Percentiles rank a stretch among this genome's conserved stretches.
phyloP scores from a whole-genome alignment of 2,888 invertebrate genomes.

The Drosophila tripunctata region DNA sequence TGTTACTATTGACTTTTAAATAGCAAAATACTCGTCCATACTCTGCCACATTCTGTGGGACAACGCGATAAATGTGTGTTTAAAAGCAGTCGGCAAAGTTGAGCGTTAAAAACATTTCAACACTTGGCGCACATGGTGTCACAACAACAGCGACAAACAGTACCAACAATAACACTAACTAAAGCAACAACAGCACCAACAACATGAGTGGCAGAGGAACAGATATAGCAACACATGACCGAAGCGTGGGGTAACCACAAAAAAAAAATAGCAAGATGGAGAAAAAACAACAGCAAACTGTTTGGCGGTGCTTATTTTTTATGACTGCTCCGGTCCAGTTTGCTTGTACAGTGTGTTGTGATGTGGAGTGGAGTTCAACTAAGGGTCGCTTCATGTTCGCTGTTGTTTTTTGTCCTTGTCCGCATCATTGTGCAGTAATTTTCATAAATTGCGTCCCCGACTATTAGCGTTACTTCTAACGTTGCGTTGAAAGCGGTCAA shows the following conservation, averaged over 20 bases:
- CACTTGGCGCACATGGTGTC: conserved; percentile 79
- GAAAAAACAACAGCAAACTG: conserved; percentile 46
- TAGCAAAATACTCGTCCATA: not conserved
- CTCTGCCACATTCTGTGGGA: conserved; percentile 19
- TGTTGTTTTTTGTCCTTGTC: conserved; percentile 52
- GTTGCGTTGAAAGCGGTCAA: conserved; percentile 62
- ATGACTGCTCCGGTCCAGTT: conserved; percentile 46
- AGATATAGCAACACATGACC: conserved; percentile 43
- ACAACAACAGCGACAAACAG: conserved; percentile 53
- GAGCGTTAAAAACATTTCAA: conserved; percentile 77
- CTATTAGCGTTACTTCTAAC: conserved; percentile 76
- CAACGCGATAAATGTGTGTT: conserved; percentile 61
- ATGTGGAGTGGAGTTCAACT: not conserved
- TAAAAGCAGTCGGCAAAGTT: conserved; percentile 75
- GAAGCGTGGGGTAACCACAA: conserved; percentile 50
- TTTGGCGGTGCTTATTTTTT: conserved; percentile 58
- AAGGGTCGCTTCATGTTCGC: conserved; percentile 8
- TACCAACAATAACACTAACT: conserved; percentile 41
- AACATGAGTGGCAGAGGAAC: conserved; percentile 18
- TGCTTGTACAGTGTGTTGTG: not conserved
- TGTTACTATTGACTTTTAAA: not conserved
- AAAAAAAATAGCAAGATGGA: conserved; percentile 7
- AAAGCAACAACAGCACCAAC: conserved; percentile 25
- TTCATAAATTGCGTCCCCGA: conserved; percentile 77
- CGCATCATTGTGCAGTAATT: conserved; percentile 76